Evolutionary conservation across 2,888 invertebrate genomes (phyloP).

Genomic region (Alcis repandata): DNA sequence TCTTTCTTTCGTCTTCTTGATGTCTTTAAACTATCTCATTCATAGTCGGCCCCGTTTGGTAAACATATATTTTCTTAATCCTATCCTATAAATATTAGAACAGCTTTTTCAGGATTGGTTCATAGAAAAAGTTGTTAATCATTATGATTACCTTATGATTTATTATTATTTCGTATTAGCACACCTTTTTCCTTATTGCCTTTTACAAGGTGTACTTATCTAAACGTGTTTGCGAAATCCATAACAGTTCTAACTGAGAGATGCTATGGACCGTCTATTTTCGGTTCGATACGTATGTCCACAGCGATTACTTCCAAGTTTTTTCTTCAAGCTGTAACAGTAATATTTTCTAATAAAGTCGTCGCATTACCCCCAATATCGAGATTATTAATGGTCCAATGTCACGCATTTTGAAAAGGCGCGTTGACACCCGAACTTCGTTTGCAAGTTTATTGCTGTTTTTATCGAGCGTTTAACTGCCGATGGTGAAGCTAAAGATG

Average conservation of each 20-base stretch:
- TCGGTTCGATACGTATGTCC: background rate
- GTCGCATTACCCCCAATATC: conserved; percentile 36
- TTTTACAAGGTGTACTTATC: no score
- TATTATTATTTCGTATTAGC: background rate
- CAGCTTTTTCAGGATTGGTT: no score
- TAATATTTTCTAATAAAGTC: conserved; percentile 40
- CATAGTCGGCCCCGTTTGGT: no score
- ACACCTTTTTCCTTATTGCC: background rate
- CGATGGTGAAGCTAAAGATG: conserved; percentile 17
- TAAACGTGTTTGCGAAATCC: background rate
- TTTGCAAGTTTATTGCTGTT: conserved; percentile 36
- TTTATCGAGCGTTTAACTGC: conserved; percentile 28
- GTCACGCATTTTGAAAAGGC: conserved; percentile 46
- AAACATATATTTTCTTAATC: no score
- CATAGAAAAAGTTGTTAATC: no score
- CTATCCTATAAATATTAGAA: no score
- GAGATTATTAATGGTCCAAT: conserved; percentile 42
- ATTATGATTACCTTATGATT: no score
- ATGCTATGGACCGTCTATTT: background rate
- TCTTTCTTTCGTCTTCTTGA: no score
- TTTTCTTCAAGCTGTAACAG: conserved; percentile 25
- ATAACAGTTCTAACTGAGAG: background rate
- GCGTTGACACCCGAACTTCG: conserved; percentile 42
- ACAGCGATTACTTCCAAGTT: conserved; percentile 4
- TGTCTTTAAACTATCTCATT: no score